phyloP scores from a whole-genome alignment of 2,113 vertebrate genomes.

The Baryphthengus martii region DNA sequence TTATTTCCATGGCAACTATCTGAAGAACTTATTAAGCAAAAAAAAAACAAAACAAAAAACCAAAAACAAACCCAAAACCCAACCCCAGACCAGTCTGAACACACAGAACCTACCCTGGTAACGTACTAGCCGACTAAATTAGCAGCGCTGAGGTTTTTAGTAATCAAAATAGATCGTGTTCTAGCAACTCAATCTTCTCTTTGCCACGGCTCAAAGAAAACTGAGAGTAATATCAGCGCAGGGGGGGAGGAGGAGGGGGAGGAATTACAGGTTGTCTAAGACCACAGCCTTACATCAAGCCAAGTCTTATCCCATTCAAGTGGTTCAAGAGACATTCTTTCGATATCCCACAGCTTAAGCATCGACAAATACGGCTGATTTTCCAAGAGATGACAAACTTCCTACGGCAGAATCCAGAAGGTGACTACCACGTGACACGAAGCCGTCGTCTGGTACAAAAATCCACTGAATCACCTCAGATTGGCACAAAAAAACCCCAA shows the following conservation, averaged over 20 bases:
- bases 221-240: background rate
- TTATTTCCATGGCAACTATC: slow-evolving; percentile 62
- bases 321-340: background rate
- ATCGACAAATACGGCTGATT: background rate
- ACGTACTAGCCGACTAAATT: slow-evolving; percentile 26
- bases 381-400: background rate
- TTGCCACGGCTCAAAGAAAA: background rate
- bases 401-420: background rate
- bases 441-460: background rate
- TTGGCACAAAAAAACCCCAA: background rate
- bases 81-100: slow-evolving; percentile 27
- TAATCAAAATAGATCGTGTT: slow-evolving; percentile 35
- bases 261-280: background rate
- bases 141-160: background rate
- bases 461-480: background rate
- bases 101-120: background rate
- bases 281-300: background rate
- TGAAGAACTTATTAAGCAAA: slow-evolving; percentile 48
- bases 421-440: background rate
- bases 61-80: background rate
- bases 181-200: background rate
- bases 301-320: background rate
- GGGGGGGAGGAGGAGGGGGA: background rate
- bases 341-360: background rate
- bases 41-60: background rate